Conservation (phyloP, 2,797 vertebrate species). For the Lepus oiostolus region DNA sequence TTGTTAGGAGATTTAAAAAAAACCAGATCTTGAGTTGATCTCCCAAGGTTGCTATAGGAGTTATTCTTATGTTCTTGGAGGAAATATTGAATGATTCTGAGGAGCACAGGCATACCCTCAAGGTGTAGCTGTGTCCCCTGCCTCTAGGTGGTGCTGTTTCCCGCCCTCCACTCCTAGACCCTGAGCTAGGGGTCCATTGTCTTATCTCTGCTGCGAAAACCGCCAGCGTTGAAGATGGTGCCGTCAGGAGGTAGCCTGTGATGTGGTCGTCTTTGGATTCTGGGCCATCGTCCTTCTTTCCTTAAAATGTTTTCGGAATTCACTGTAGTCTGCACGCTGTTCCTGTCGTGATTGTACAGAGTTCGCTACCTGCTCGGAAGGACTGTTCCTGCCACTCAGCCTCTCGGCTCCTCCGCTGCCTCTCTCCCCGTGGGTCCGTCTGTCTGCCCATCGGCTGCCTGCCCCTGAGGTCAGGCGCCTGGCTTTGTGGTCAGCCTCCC, state of each 20-base stretch:
- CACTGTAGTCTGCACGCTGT: background rate
- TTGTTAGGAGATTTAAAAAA: background rate
- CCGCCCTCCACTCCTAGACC: background rate
- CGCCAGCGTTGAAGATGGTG: background rate
- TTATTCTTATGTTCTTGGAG: background rate
- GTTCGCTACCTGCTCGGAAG: fast-evolving
- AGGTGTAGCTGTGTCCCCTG: background rate
- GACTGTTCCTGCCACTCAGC: background rate
- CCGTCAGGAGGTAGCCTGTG: fast-evolving
- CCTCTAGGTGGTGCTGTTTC: background rate
- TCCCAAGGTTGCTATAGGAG: background rate
- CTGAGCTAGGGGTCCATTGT: background rate
- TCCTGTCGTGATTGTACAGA: background rate
- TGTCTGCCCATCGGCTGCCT: background rate
- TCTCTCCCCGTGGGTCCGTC: background rate
- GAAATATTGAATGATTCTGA: background rate
- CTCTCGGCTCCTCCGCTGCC: background rate
- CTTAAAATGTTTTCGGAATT: background rate
- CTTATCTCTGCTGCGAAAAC: background rate
- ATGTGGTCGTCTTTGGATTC: background rate
- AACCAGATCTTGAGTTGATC: background rate
- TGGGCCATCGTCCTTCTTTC: background rate
- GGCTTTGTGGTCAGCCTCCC: background rate
- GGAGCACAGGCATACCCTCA: fast-evolving
- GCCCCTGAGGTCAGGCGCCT: background rate